Base-by-base conservation (phyloP, 64 coral and sea anemone genomes). In the Hydrozoanthus tunicans region DNA sequence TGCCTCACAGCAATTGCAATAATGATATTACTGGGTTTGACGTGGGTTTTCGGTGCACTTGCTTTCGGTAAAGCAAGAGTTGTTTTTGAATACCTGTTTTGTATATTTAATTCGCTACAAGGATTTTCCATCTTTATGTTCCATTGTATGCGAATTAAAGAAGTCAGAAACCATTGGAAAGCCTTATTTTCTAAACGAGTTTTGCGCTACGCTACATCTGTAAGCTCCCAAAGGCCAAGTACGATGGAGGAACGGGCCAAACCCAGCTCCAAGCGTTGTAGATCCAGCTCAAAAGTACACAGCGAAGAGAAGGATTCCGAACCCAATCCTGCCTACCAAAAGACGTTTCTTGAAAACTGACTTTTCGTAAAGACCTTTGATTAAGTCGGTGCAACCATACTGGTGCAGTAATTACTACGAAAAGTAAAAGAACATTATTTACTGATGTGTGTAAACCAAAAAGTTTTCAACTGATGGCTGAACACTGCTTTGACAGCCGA, bases 91-190 rank as follows among this genome's bases (percentile, higher is more conserved):
- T 96, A 96, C 54, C 26, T 96, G 51, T 96, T 96, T 57, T 94
- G 95, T 60, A 94, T 96, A 8, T 96, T 96, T 67, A 96, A 94
- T 70, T 96, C 95, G 12, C 77, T 96, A 55, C 95, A 96, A 94
- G 95, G 95, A 3, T 63, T 94, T 15, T 82, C 93, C 77, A 94
- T 96, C 14, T 96, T 96, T 70, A 70, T 89, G 62, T 96, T 96
- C 78, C 95, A 96, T 53, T 96, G 95, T 53, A 9, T 82, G 51
- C 77, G 95, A 9, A 62, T 91, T 5, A 79, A 94, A 64, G 95
- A 96, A 58, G 95, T 94, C 5, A 90, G 95, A 59, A 89, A 89
- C 9, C 95, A 94, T 59, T 96, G 95, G 95, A 78, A 15, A 55
- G 10, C 62, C 8, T 92, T 96, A 8, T 61, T 88, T 32, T 88